These are phyloP conservation scores for Linnaemya tessellans DNA, from an alignment of 2,888 invertebrate species.

Conservation along the genomic window DNA sequence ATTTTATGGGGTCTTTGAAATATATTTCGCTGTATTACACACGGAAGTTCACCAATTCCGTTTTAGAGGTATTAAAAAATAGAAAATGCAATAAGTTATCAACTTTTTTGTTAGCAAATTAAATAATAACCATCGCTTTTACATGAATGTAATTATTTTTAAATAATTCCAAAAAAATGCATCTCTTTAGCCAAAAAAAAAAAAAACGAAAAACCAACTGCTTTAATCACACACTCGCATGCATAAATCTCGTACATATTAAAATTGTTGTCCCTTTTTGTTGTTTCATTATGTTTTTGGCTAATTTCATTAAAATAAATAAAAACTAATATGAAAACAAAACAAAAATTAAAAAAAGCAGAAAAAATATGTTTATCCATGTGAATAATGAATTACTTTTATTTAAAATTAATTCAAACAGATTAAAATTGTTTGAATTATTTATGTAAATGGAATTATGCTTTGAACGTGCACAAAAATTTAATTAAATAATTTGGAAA, in stretches of 20 bases:
- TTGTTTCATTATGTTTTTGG: not conserved
- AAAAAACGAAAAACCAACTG: too few relatives aligned
- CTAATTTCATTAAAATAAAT: constrained; percentile 55
- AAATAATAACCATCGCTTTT: not conserved
- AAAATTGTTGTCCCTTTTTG: not conserved
- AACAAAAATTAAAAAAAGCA: not conserved
- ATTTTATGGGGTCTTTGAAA: too few relatives aligned
- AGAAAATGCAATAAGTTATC: too few relatives aligned
- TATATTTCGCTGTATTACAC: too few relatives aligned
- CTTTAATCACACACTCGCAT: not conserved
- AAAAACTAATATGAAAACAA: constrained; percentile 33
- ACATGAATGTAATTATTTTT: not conserved
- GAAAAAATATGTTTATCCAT: constrained; percentile 22
- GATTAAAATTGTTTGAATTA: constrained; percentile 56
- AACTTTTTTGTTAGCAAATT: too few relatives aligned
- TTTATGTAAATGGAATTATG: constrained; percentile 14
- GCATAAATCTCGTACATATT: not conserved
- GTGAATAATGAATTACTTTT: constrained; percentile 61
- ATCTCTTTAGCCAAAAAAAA: too few relatives aligned
- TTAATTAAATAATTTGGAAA: not conserved
- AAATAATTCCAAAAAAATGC: not conserved
- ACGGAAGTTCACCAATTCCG: too few relatives aligned
- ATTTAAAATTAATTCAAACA: constrained; percentile 58
- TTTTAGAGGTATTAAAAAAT: too few relatives aligned
- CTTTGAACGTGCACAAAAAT: not conserved